Evolutionary conservation across 2,113 vertebrate species (phyloP), one percentile per base, ranked within the genome.

Genomic region (Gambusia affinis): DNA sequence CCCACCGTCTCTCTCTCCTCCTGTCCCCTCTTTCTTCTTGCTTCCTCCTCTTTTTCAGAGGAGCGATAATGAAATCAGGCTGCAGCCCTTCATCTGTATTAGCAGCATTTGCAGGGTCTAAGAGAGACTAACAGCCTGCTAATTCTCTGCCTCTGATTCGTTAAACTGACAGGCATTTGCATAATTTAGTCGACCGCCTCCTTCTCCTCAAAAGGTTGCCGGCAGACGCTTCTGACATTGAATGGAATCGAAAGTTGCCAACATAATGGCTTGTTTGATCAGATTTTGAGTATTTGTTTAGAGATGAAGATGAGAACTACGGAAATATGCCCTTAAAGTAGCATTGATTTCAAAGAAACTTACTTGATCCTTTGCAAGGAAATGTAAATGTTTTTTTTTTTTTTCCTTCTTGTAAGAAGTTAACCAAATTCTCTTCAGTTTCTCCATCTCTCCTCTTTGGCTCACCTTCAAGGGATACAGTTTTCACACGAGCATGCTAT

Each of bases 101-200:
- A 92, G 85, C 67, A 12, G 83, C 82, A 79, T 92, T 91, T 90
- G 84, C 67, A 57, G 67, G 84, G 85, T 82, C 90, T 90, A 78
- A 85, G 79, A 85, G 84, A 78, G 87, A 87, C 89, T 91, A 92
- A 92, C 90, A 87, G 82, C 82, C 87, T 79, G 85, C 86, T 91
- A 90, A 92, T 92, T 89, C 83, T 84, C 82, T 81, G 80, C 82
- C 84, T 90, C 88, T 88, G 88, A 91, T 92, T 90, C 64, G 83
- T 86, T 89, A 90, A 87, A 91, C 84, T 87, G 90, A 91, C 87
- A 84, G 80, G 70, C 68, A 89, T 93, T 91, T 91, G 89, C 90
- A 92, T 92, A 86, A 89, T 90, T 86, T 86, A 67, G 74, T 69
- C 64, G 71, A 77, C 75, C 63, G 77, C 82, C 83, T 85, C 76